These are phyloP conservation scores for Lophotriccus pileatus DNA, from an alignment of 2,797 vertebrate species.

Conservation along the genomic window DNA sequence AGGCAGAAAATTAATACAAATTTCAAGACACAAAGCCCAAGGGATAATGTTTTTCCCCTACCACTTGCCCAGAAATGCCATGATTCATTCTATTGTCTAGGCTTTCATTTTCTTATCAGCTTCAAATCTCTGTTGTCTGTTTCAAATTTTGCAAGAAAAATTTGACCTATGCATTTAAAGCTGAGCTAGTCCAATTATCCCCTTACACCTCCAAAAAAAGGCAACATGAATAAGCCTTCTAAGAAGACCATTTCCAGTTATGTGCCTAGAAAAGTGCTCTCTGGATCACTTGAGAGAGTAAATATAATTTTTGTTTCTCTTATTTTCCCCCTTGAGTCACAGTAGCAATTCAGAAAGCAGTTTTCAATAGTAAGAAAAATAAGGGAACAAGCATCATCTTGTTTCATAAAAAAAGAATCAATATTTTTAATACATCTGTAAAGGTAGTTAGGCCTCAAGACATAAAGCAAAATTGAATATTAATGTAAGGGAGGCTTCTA, in stretches of 20 bases:
- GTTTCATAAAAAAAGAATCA: not conserved
- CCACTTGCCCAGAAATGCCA: not conserved
- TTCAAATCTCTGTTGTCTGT: not conserved
- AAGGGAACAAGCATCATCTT: accelerated
- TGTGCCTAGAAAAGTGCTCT: not conserved
- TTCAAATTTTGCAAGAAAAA: not conserved
- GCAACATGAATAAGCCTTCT: not conserved
- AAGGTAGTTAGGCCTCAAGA: not conserved
- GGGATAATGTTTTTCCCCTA: not conserved
- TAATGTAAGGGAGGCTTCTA: not conserved
- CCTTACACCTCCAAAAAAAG: accelerated
- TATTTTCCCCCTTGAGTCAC: not conserved
- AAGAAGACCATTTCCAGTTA: not conserved
- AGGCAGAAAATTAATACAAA: not conserved
- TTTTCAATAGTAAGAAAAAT: not conserved
- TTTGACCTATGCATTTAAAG: not conserved
- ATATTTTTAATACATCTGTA: not conserved
- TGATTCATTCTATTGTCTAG: not conserved
- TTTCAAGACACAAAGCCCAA: not conserved
- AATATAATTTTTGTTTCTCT: accelerated
- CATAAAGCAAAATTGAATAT: not conserved
- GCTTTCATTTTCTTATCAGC: not conserved
- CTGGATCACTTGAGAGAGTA: not conserved
- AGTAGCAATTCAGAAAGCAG: not conserved
- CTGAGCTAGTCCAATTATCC: not conserved